A percentile compares a stretch with the other conserved stretches of the same genome.
Evolutionary conservation across 2,888 invertebrate genomes (phyloP).

Genomic region (Dione juno): DNA sequence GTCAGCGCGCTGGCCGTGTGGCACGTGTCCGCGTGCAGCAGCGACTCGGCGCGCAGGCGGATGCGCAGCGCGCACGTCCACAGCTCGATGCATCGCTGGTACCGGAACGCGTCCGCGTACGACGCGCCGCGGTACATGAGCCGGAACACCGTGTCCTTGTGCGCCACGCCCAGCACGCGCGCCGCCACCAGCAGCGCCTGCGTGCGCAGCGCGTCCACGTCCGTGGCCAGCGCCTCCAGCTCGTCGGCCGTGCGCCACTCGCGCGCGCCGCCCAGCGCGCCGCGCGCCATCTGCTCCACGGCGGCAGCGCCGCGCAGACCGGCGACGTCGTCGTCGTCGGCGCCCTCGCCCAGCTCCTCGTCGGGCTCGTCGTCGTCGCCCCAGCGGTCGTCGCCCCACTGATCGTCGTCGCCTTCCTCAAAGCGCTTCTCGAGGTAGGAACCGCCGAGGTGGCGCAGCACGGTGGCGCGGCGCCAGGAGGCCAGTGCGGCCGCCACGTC

Average conservation of each 20-base stretch:
- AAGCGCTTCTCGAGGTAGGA: slow-evolving; percentile 51
- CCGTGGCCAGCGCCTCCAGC: slow-evolving; percentile 88
- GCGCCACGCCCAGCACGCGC: slow-evolving; percentile 92
- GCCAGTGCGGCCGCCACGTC: slow-evolving; percentile 87
- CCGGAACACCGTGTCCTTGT: slow-evolving; percentile 94
- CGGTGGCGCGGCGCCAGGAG: slow-evolving; percentile 91
- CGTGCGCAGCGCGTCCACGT: slow-evolving; percentile 93
- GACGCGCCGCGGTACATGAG: slow-evolving; percentile 89
- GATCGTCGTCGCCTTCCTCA: slow-evolving; percentile 45
- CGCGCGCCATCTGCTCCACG: slow-evolving; percentile 83
- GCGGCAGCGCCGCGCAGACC: slow-evolving; percentile 71
- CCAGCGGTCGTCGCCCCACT: slow-evolving; percentile 74
- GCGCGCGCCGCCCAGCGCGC: slow-evolving; percentile 85
- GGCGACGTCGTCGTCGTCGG: slow-evolving; percentile 48
- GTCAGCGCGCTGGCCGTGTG: slow-evolving; percentile 94
- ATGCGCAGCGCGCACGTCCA: slow-evolving; percentile 93
- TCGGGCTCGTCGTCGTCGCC: slow-evolving; percentile 52
- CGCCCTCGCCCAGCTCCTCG: slow-evolving; percentile 82
- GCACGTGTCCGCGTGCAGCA: slow-evolving; percentile 87
- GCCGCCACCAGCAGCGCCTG: slow-evolving; percentile 95
- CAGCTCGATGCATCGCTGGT: slow-evolving; percentile 93
- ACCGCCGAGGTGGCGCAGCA: slow-evolving; percentile 43
- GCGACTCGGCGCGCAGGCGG: slow-evolving; percentile 90
- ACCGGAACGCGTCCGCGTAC: slow-evolving; percentile 88
- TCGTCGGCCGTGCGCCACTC: slow-evolving; percentile 91